phyloP scores from a whole-genome alignment of 1,140 invertebrate species.

The Heliconius eleuchia region DNA sequence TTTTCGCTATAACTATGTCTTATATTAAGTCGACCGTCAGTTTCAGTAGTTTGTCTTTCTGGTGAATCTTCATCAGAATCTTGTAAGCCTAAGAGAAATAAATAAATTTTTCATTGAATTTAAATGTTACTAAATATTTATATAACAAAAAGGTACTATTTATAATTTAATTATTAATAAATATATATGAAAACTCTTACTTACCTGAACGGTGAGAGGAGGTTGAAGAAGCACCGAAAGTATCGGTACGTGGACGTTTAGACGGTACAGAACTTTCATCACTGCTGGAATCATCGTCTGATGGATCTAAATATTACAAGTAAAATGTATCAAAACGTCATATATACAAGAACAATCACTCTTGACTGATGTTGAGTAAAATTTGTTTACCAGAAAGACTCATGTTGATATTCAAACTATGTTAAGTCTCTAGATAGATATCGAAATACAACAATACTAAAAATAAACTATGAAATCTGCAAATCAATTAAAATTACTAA shows the following conservation, averaged over 20 bases:
- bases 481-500: neutral
- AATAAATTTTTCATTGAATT: neutral
- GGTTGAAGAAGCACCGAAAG: slow-evolving; percentile 66
- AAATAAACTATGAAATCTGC: neutral
- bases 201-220: slow-evolving; percentile 68
- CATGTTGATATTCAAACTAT: neutral
- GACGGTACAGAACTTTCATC: slow-evolving; percentile 56
- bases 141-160: too few relatives aligned
- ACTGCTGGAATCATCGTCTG: slow-evolving; percentile 66
- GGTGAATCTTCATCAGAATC: slow-evolving; percentile 69
- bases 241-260: slow-evolving; percentile 59
- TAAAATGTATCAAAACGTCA: slow-evolving; percentile 5
- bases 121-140: neutral
- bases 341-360: neutral
- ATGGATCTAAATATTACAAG: slow-evolving; percentile 46
- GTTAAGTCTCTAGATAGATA: neutral
- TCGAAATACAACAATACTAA: neutral
- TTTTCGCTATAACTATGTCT: slow-evolving; percentile 50
- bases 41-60: slow-evolving; percentile 44
- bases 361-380: neutral
- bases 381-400: neutral
- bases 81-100: slow-evolving; percentile 42
- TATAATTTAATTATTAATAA: neutral
- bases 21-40: slow-evolving; percentile 43
- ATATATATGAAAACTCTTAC: slow-evolving; percentile 17